Conservation (phyloP, 2,113 vertebrate species). For the Gobiocypris rarus region DNA sequence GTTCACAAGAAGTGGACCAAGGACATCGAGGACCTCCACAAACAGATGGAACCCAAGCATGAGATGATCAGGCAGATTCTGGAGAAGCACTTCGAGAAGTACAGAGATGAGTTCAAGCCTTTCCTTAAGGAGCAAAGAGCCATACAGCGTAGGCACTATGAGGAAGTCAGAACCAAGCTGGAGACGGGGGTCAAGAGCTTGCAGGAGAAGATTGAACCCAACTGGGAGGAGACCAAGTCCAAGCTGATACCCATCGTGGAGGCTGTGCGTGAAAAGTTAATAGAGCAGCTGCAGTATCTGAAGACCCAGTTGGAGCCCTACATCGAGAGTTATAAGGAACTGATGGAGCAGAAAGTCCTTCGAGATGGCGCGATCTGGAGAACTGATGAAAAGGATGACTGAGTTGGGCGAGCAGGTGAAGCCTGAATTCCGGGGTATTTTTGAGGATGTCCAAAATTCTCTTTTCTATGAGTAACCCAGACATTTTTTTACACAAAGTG, state of each 20-base stretch:
- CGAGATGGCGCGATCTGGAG: slow-evolving; percentile 55
- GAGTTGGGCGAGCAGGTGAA: slow-evolving; percentile 40
- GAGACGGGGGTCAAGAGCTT: slow-evolving; percentile 67
- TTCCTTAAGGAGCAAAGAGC: slow-evolving; percentile 67
- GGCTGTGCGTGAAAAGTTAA: slow-evolving; percentile 69
- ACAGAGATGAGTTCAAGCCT: slow-evolving; percentile 74
- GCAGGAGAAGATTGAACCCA: slow-evolving; percentile 63
- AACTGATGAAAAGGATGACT: slow-evolving; percentile 66
- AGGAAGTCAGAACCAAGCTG: slow-evolving; percentile 68
- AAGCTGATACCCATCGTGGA: slow-evolving; percentile 62
- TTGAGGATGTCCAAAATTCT: slow-evolving; percentile 3
- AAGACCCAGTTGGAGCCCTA: slow-evolving; percentile 65
- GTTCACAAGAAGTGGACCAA: slow-evolving; percentile 59
- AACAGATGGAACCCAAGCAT: slow-evolving; percentile 70
- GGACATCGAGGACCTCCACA: slow-evolving; percentile 76
- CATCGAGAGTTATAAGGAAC: slow-evolving; percentile 69
- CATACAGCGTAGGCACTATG: slow-evolving; percentile 60
- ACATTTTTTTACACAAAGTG: too few species aligned
- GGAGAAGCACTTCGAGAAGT: slow-evolving; percentile 68
- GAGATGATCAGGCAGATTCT: slow-evolving; percentile 73
- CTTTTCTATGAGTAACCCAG: too few species aligned
- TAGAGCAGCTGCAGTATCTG: slow-evolving; percentile 71
- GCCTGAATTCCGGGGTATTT: slow-evolving; percentile 55
- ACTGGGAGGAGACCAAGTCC: slow-evolving; percentile 81
- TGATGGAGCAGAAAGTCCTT: slow-evolving; percentile 59